phyloP scores from a whole-genome alignment of 2,888 invertebrate genomes.

The Campaea margaritaria region DNA sequence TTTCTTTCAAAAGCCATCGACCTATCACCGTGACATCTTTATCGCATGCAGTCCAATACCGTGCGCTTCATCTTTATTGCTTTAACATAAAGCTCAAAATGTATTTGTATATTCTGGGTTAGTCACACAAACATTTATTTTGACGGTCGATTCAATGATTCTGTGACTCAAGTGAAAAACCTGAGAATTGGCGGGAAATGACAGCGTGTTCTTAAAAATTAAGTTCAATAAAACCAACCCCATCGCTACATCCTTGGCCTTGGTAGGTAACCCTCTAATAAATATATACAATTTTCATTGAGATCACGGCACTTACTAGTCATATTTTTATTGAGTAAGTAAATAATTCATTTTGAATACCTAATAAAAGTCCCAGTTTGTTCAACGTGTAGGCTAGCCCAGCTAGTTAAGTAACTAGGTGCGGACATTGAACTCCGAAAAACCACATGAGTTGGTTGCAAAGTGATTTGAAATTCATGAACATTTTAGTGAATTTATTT shows the following conservation, averaged over 20 bases:
- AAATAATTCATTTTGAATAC: too few species aligned
- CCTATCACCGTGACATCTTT: conserved; percentile 59
- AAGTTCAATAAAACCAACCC: too few species aligned
- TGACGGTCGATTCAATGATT: conserved; percentile 55
- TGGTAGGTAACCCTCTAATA: too few species aligned
- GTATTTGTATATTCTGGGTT: conserved; percentile 1
- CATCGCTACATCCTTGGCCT: too few species aligned
- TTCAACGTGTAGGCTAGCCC: too few species aligned
- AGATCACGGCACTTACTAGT: too few species aligned
- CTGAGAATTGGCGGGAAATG: conserved; percentile 52
- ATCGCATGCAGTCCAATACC: conserved; percentile 33
- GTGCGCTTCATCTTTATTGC: conserved; percentile 31
- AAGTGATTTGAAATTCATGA: neutral
- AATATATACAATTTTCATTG: too few species aligned
- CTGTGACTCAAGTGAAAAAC: conserved; percentile 59
- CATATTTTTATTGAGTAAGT: too few species aligned
- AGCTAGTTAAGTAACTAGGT: too few species aligned
- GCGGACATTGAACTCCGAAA: conserved; percentile 15
- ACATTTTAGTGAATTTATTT: neutral
- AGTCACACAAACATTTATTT: conserved; percentile 33
- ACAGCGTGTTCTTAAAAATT: conserved; percentile 34
- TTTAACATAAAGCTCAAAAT: conserved; percentile 47
- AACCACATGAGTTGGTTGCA: conserved; percentile 6
- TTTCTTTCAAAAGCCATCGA: conserved; percentile 80
- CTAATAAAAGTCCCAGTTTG: too few species aligned